Evolutionary conservation across 2,797 vertebrate genomes (phyloP), one percentile per base, ranked within the genome.

Genomic region (Anableps anableps): DNA sequence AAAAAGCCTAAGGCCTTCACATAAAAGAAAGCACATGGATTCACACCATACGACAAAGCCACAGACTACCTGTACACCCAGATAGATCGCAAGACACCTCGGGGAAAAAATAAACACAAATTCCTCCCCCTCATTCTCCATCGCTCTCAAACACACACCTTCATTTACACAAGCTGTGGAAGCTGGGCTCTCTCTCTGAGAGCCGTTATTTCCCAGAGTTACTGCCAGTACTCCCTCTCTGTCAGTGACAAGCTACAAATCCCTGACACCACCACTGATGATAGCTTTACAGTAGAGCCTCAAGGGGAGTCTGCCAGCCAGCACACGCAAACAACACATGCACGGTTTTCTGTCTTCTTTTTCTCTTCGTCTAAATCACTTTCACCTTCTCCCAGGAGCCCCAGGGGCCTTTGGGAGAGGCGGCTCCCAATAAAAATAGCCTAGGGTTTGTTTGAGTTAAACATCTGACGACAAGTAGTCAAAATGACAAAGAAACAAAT

Each of bases 241-340:
- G 79, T 86, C 83, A 85, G 93, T 94, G 95, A 95, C 95, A 96
- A 95, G 94, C 93, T 95, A 96, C 95, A 96, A 96, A 96, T 96
- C 95, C 93, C 91, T 94, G 94, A 96, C 95, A 95, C 93, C 90
- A 93, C 92, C 93, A 94, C 94, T 94, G 94, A 96, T 95, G 94
- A 94, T 95, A 95, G 95, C 93, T 95, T 95, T 95, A 94, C 92
- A 95, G 90, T 89, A 85, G 85, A 94, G 91, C 91, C 94, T 94
- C 91, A 92, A 93, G 91, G 93, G 95, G 88, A 93, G 93, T 93
- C 86, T 94, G 91, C 92, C 94, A 94, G 88, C 88, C 78, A 80
- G 89, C 91, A 81, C 89, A 91, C 89, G 92, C 89, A 93, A 87
- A 91, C 86, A 91, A 90, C 89, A 85, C 88, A 87, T 80, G 75